Percentiles rank a stretch among this genome's conserved stretches.
These are phyloP conservation scores for Scelioninae gen. 1 DNA, from an alignment of 2,888 invertebrate genomes.

Conservation along the genomic window DNA sequence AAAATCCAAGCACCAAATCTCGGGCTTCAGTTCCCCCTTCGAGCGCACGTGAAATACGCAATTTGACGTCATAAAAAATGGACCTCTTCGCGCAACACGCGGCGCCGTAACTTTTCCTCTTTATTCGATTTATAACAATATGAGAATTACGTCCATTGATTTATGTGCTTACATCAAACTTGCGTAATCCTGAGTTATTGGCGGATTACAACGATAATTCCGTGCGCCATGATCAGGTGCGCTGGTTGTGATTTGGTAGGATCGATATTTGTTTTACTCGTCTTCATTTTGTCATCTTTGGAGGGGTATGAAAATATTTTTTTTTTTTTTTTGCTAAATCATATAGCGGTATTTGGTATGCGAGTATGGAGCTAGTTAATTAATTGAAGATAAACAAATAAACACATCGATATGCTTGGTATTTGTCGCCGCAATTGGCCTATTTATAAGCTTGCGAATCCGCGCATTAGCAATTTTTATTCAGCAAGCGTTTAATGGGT, in stretches of 20 bases:
- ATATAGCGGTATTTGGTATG: no score
- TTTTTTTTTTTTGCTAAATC: no score
- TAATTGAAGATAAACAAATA: no score
- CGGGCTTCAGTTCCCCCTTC: conserved; percentile 25
- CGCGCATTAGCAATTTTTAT: no score
- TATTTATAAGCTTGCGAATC: no score
- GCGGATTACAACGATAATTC: conserved; percentile 84
- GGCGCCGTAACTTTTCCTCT: conserved; percentile 56
- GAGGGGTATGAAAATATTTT: no score
- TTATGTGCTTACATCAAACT: conserved; percentile 70
- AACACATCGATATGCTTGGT: no score
- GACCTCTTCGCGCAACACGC: conserved; percentile 25
- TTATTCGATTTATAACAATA: conserved; percentile 63
- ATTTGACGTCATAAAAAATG: conserved; percentile 51
- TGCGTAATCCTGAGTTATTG: conserved; percentile 83
- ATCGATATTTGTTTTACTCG: conserved; percentile 40
- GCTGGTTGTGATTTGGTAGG: conserved; percentile 71
- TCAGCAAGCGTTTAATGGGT: no score
- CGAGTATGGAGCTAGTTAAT: no score
- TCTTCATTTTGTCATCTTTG: conserved; percentile 13
- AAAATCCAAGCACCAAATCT: conserved; percentile 58
- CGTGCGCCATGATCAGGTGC: conserved; percentile 82
- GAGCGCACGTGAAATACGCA: conserved; percentile 52
- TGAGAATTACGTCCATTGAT: conserved; percentile 55
- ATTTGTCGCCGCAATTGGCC: no score